These are phyloP conservation scores for Parascotia fuliginaria DNA, from an alignment of 2,888 invertebrate genomes.

Conservation along the genomic window DNA sequence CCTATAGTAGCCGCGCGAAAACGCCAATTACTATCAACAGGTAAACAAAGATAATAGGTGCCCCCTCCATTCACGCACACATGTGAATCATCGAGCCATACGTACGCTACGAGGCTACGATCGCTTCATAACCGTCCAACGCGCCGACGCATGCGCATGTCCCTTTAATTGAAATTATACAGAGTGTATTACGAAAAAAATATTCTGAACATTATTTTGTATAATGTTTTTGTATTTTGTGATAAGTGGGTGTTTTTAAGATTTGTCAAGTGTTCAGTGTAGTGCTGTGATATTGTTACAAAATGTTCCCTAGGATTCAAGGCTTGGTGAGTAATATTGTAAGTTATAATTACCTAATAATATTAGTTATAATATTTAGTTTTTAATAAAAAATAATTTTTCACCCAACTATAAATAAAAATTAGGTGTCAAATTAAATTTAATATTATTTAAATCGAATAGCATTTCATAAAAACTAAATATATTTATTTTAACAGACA, in stretches of 20 bases:
- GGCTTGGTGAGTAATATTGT: conserved; percentile 70
- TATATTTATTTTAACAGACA: no score
- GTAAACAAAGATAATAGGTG: conserved; percentile 39
- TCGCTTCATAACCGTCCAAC: conserved; percentile 58
- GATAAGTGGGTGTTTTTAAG: conserved; percentile 50
- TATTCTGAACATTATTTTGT: conserved; percentile 26
- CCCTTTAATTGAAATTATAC: conserved; percentile 13
- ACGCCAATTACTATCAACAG: conserved; percentile 24
- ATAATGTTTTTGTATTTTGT: conserved; percentile 49
- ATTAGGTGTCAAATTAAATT: no score
- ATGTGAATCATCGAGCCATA: conserved; percentile 32
- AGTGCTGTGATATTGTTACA: conserved; percentile 48
- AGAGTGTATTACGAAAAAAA: conserved; percentile 17
- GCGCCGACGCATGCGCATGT: conserved; percentile 68
- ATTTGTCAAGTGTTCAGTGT: conserved; percentile 38
- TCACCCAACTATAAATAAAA: no score
- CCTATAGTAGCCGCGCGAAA: conserved; percentile 1
- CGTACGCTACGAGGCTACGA: conserved; percentile 19
- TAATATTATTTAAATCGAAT: no score
- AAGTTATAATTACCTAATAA: neutral
- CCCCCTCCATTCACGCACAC: conserved; percentile 25
- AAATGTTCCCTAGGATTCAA: conserved; percentile 82
- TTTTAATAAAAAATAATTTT: no score
- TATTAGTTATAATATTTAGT: no score
- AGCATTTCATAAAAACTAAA: no score